Evolutionary conservation across 1,140 invertebrate genomes (phyloP), one percentile per base, ranked within the genome.

Genomic region (Sarcophaga bullata): DNA sequence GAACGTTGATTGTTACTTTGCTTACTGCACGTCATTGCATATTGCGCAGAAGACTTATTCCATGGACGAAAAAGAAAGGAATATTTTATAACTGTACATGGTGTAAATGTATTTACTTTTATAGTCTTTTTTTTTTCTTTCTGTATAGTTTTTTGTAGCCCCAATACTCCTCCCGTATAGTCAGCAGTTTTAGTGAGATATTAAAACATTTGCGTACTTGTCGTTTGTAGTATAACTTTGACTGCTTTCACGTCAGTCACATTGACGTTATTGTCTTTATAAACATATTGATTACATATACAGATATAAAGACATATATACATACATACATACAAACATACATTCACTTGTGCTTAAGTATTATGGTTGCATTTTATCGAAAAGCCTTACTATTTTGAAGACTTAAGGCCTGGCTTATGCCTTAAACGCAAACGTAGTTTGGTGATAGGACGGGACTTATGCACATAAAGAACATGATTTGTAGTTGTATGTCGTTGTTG

Each of bases 211-310:
- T 58, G 54, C 54, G 54, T 58, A 58, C 54, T 58, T n/a, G n/a
- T 37, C 25, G n/a, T 13, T 58, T 58, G 6, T 52, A 52, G 50
- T 52, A 52, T 52, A 52, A 10, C 0, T 9, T 9, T 68, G 62
- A 25, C 62, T 68, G 17, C 17, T 0, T 7, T 19, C 17, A 68
- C 62, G 19, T 37, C 25, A 37, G 10, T 4, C 62, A n/a, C 8
- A 68, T 19, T 68, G 62, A 68, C 17, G 62, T 68, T 68, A 17
- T 68, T 68, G 62, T 68, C 62, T 68, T 68, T n/a, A 68, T 68
- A 68, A 68, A 68, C 10, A 68, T 68, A 68, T 68, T n/a, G 62
- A 68, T 68, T 68, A 68, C 62, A 68, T n/a, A n/a, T n/a, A 7
- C 7, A 58, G 54, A 58, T n/a, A 37, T 37, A 37, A 4, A 1